These are phyloP conservation scores for Pterocles orientalis DNA, from an alignment of 2,113 vertebrate genomes.

Conservation along the genomic window DNA sequence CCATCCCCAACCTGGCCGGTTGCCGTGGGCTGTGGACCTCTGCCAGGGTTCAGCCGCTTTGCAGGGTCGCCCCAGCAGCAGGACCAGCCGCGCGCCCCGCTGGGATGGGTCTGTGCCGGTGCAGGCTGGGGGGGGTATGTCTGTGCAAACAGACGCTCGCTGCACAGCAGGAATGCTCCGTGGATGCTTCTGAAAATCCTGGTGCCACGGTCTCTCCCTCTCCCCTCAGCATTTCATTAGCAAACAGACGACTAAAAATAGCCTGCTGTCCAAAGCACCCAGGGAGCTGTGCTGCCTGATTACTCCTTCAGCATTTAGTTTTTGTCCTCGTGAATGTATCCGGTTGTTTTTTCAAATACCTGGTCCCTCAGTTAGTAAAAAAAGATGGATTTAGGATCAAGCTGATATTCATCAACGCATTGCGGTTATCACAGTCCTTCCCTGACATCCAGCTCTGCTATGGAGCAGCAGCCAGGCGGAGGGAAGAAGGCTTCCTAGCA, in stretches of 20 bases:
- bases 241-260: slow-evolving; percentile 27
- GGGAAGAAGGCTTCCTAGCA: slow-evolving; percentile 19
- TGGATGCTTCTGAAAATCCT: background rate
- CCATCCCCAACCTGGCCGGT: background rate
- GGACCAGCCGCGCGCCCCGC: background rate
- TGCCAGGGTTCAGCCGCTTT: background rate
- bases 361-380: background rate
- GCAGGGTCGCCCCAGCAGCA: background rate
- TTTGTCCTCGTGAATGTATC: background rate
- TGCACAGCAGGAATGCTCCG: background rate
- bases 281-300: background rate
- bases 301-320: background rate
- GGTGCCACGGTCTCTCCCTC: background rate
- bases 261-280: background rate
- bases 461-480: background rate
- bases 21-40: background rate
- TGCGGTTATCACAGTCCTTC: background rate
- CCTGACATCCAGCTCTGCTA: background rate
- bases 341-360: background rate
- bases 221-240: background rate
- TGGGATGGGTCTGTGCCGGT: background rate
- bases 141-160: background rate
- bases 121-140: background rate
- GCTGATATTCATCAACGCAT: background rate
- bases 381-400: background rate